Evolutionary conservation across 2,797 vertebrate genomes (phyloP), one percentile per base, ranked within the genome.

Genomic region (Acanthurus lineatus): DNA sequence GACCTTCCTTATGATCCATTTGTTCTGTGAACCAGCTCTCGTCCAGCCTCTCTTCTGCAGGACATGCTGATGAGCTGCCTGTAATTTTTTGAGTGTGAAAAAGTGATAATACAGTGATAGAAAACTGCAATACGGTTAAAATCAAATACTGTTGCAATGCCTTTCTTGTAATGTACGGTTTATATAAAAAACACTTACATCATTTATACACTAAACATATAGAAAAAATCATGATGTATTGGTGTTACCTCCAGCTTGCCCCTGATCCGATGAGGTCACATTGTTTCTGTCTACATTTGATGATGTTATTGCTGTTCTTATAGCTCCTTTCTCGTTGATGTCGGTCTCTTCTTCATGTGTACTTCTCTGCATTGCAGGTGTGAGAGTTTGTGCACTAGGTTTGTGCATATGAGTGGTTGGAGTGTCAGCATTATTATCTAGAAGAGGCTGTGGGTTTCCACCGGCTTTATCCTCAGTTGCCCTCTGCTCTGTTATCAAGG

Each of bases 21-120:
- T 85, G 81, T 6, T 96, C 94, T 51, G 90, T 77, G 89, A 96
- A 96, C 95, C 95, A 96, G 68, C 79, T 88, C 7, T 94, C 95
- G 1, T 94, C 91, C 62, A 95, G 20, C 35, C 1, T 20, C 4
- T 90, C 91, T 12, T 91, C 89, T 3, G 40, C 3, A n/a, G 82
- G 72, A 83, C 75, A 58, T 0, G 1, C 49, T 2, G 85, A 74
- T 4, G 25, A 15, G 2, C 0, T 32, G 60, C 57, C 88, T 82
- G 62, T 2, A 4, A 25, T 58, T 6, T 56, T 20, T 17, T 22
- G 28, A 17, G 35, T 49, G 11, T 5, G 0, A 56, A 28, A 61
- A 59, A 44, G 0, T 4, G 40, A n/a, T 45, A 61, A n/a, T 45
- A 61, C 1, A 51, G 15, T 5, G 28, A 35, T 45, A 61, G 1